These are phyloP conservation scores for Galeopterus variegatus DNA, from an alignment of 2,113 vertebrate species.

Conservation along the genomic window DNA sequence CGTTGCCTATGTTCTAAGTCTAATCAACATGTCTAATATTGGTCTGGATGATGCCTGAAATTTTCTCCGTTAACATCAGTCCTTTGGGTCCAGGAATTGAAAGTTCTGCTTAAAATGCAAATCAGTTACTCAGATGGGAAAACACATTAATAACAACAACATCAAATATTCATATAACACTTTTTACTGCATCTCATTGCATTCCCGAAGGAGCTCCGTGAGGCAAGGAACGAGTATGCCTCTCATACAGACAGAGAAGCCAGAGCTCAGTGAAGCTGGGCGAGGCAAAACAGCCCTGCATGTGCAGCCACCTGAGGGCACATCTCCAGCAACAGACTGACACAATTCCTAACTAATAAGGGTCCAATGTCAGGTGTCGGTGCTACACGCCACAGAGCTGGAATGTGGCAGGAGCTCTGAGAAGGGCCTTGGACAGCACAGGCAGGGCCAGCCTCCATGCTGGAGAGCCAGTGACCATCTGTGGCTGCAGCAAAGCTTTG, in stretches of 20 bases:
- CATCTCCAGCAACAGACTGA: neutral
- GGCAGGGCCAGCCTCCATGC: rapidly evolving
- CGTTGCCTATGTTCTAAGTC: neutral
- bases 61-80: neutral
- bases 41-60: neutral
- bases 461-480: neutral
- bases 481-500: too few species aligned
- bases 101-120: conserved; percentile 46
- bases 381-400: rapidly evolving
- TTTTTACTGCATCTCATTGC: neutral
- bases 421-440: rapidly evolving
- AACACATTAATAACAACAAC: neutral
- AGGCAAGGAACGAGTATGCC: neutral
- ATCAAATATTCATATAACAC: neutral
- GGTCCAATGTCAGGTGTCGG: neutral
- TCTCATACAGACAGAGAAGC: neutral
- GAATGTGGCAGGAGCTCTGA: neutral
- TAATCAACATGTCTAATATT: neutral
- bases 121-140: conserved; percentile 37
- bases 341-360: neutral
- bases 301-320: neutral
- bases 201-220: neutral
- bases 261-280: too few species aligned
- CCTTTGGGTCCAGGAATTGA: neutral
- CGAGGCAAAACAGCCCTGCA: rapidly evolving